Evolutionary conservation across 2,113 vertebrate species (phyloP).

Genomic region (Anas platyrhynchos): DNA sequence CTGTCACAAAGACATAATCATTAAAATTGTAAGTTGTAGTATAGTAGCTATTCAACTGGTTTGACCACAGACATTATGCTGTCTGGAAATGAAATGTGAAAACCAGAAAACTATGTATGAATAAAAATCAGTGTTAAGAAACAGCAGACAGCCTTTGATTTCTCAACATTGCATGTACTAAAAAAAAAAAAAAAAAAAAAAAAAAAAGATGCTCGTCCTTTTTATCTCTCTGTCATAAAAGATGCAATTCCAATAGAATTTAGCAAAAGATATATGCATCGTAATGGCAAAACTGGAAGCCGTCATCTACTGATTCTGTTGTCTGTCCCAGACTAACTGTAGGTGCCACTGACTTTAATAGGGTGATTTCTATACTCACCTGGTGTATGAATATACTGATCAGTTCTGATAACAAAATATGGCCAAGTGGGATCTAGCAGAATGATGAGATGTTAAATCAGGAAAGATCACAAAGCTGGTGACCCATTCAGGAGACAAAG

Average conservation of each 20-base stretch:
- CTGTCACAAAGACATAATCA: neutral
- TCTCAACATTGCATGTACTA: neutral
- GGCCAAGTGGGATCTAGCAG: neutral
- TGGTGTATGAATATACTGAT: neutral
- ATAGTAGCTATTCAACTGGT: neutral
- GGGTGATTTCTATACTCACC: neutral
- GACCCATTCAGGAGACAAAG: neutral
- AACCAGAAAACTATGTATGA: neutral
- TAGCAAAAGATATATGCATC: neutral
- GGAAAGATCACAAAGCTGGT: neutral
- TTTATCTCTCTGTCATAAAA: neutral
- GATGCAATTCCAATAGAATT: neutral
- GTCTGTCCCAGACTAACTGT: neutral
- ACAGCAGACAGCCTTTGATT: neutral
- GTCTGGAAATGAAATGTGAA: neutral
- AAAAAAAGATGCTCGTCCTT: neutral
- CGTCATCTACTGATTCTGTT: neutral
- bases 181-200: neutral
- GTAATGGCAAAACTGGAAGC: neutral
- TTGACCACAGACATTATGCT: neutral
- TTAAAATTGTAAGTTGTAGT: neutral
- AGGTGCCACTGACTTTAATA: neutral
- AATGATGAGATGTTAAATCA: fast-evolving
- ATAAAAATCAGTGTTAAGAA: neutral
- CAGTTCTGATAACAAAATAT: neutral